Evolutionary conservation across 2,113 vertebrate species (phyloP).

Genomic region (Rhodinocichla rosea): DNA sequence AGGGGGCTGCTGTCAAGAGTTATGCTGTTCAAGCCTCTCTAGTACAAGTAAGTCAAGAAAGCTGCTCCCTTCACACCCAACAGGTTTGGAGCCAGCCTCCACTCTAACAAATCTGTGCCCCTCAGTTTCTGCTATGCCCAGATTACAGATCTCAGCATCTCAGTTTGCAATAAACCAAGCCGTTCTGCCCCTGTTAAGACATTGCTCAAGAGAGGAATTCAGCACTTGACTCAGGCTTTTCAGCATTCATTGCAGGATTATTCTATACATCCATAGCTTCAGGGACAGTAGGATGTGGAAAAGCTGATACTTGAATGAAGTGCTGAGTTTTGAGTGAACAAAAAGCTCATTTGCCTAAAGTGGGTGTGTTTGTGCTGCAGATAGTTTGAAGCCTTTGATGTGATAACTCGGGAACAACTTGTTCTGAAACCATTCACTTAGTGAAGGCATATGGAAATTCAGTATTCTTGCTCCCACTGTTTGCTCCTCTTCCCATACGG

Average conservation of each 20-base stretch:
- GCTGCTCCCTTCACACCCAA: fast-evolving
- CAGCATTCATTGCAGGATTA: slow-evolving; percentile 1
- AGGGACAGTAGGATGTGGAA: not conserved
- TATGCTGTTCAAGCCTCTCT: not conserved
- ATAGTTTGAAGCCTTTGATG: slow-evolving; percentile 39
- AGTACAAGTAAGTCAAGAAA: not conserved
- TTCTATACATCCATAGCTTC: not conserved
- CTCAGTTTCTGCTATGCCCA: not conserved
- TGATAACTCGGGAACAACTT: not conserved
- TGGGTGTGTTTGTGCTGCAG: slow-evolving; percentile 43
- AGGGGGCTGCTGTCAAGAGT: not conserved
- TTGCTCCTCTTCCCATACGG: not conserved
- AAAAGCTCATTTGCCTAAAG: slow-evolving; percentile 51
- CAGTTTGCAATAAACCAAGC: not conserved
- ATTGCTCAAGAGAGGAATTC: not conserved
- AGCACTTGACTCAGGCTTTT: not conserved
- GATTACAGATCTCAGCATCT: not conserved
- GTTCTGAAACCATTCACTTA: slow-evolving; percentile 13
- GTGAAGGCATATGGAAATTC: not conserved
- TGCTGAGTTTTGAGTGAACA: slow-evolving; percentile 34
- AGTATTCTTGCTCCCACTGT: not conserved
- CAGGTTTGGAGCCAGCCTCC: not conserved
- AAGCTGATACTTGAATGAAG: slow-evolving; percentile 39
- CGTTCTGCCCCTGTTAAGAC: not conserved
- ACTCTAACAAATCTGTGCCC: not conserved